Base-by-base conservation (phyloP, 2,888 invertebrate species). In the Chrysotoxum bicinctum region DNA sequence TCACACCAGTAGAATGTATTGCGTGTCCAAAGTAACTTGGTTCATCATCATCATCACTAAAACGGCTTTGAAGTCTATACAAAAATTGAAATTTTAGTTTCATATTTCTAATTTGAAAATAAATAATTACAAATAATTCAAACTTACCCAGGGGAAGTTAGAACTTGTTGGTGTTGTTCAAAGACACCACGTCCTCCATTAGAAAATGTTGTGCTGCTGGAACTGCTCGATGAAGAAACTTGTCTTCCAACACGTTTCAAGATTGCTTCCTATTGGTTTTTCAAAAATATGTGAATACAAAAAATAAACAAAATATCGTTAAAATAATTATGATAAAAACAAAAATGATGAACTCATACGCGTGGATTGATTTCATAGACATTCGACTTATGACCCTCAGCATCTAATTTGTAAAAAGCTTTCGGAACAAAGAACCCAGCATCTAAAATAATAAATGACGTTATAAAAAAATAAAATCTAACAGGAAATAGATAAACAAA, bases 341-440 rank as follows among this genome's bases (percentile, higher is more conserved):
- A 54, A 26, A 26, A 30, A 3, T 12, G 16, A 43, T 64, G 16
- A 64, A 23, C 19, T 35, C 83, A 43, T 82, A 91, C 87, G 70
- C 89, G 89, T 19, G 87, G 89, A 77, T 88, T 91, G 10, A 91
- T 89, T 10, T 89, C 87, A 75, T 89, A 89, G 12, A 90, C 83
- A 80, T 88, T 80, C 14, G 91, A 91, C 52, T 88, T 90, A 66
- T 89, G 91, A 5, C 91, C 91, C 77, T 90, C 87, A 3, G 90
- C 70, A 72, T 91, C 91, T 74, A 91, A 58, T 3, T 88, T 91
- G 70, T 89, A 91, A 87, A 90, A 89, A 12, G 91, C 89, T 37
- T 89, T 88, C 1, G 91, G 91, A 58, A 91, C 87, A 26, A 90
- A 91, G 37, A 89, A 89, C 1, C 90, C 91, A 74, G 88, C 87